phyloP scores from a whole-genome alignment of 2,888 invertebrate genomes.

The Polia nebulosa region DNA sequence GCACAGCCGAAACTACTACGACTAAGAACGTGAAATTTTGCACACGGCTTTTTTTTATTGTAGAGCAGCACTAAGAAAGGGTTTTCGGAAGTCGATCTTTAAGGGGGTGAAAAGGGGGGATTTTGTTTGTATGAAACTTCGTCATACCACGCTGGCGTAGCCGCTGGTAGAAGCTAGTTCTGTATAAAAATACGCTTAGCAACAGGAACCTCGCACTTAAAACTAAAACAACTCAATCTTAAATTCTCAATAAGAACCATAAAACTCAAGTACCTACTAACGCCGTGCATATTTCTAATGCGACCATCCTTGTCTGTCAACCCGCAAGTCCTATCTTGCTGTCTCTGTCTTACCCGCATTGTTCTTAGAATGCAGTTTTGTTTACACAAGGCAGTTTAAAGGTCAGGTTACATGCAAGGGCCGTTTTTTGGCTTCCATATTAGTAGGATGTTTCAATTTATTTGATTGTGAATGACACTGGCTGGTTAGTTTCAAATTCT shows the following conservation, averaged over 20 bases:
- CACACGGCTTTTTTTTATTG: too few relatives aligned
- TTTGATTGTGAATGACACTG: slow-evolving; percentile 13
- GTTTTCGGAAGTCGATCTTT: too few relatives aligned
- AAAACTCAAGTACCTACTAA: slow-evolving; percentile 34
- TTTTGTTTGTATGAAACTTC: too few relatives aligned
- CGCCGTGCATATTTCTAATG: slow-evolving; percentile 42
- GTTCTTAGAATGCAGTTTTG: slow-evolving; percentile 65
- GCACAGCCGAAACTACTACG: too few relatives aligned
- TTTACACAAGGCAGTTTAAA: slow-evolving; percentile 58
- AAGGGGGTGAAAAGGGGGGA: too few relatives aligned
- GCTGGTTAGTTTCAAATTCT: slow-evolving; percentile 27
- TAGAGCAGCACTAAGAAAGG: too few relatives aligned
- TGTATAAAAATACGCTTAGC: neutral
- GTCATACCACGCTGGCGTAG: too few relatives aligned
- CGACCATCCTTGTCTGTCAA: slow-evolving; percentile 40
- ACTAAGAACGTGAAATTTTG: too few relatives aligned
- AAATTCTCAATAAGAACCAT: slow-evolving; percentile 25
- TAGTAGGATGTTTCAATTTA: slow-evolving; percentile 19
- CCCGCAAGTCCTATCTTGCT: neutral
- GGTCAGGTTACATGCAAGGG: slow-evolving; percentile 50
- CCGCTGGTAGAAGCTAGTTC: too few relatives aligned
- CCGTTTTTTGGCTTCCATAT: slow-evolving; percentile 44
- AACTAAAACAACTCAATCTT: slow-evolving; percentile 18
- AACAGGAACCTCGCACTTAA: slow-evolving; percentile 7
- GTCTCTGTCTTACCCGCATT: slow-evolving; percentile 51